Conservation (phyloP, 2,797 vertebrate species). For the Myotis pilosus region DNA sequence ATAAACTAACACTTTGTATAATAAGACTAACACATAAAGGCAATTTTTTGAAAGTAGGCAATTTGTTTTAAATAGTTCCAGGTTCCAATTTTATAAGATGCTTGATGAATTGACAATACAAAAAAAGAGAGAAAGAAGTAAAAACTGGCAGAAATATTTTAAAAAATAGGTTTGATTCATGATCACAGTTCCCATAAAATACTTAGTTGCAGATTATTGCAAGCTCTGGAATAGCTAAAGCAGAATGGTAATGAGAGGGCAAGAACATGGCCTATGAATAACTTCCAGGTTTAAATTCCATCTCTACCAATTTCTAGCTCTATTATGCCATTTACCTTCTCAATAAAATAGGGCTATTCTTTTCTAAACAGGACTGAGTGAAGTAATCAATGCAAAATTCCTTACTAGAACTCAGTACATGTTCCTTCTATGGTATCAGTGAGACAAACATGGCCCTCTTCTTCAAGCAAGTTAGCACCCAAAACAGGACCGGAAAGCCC, state of each 20-base stretch:
- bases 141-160: neutral
- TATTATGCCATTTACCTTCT: neutral
- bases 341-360: neutral
- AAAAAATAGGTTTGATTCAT: neutral
- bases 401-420: neutral
- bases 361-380: neutral
- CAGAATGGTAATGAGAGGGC: neutral
- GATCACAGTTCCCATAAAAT: neutral
- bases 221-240: neutral
- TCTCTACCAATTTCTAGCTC: neutral
- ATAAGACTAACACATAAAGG: neutral
- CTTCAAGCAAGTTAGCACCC: neutral
- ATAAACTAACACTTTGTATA: neutral
- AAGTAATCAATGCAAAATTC: neutral
- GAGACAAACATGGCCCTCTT: neutral
- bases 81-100: constrained; percentile 23
- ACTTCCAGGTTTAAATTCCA: neutral
- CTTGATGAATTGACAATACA: neutral
- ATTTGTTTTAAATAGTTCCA: constrained; percentile 21
- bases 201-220: neutral
- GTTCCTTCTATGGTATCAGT: neutral
- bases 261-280: neutral
- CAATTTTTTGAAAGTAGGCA: neutral
- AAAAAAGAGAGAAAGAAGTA: neutral
- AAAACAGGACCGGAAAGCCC: neutral